A percentile compares a stretch with the other conserved stretches of the same genome.
Conservation (phyloP, 2,888 invertebrate genomes). For the Pollenia griseotomentosa region DNA sequence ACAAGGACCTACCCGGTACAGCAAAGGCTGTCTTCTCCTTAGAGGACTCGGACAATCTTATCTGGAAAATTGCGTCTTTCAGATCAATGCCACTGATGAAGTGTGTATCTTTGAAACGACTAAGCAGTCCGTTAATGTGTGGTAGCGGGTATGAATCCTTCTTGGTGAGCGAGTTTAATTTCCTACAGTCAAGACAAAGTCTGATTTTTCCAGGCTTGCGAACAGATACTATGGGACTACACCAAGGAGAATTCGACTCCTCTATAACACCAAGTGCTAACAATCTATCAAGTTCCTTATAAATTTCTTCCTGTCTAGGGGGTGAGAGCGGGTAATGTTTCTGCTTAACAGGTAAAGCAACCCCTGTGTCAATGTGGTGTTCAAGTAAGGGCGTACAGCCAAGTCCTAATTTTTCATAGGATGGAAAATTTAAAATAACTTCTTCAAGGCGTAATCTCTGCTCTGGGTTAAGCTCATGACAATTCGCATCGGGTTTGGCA, state of each 20-base stretch:
- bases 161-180: slow-evolving; percentile 55
- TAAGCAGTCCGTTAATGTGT: slow-evolving; percentile 62
- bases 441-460: slow-evolving; percentile 19
- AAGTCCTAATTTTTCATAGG: slow-evolving; percentile 30
- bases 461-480: slow-evolving; percentile 21
- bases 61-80: slow-evolving; percentile 64
- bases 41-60: slow-evolving; percentile 43
- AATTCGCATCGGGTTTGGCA: not conserved
- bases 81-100: slow-evolving; percentile 62
- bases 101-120: slow-evolving; percentile 55
- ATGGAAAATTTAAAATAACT: slow-evolving; percentile 36
- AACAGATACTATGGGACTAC: slow-evolving; percentile 43
- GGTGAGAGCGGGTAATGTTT: slow-evolving; percentile 65
- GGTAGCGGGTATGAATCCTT: slow-evolving; percentile 67
- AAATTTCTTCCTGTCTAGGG: slow-evolving; percentile 60
- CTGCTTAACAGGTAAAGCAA: slow-evolving; percentile 41
- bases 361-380: slow-evolving; percentile 47
- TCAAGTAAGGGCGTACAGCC: slow-evolving; percentile 25
- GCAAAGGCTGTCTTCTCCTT: slow-evolving; percentile 75
- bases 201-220: slow-evolving; percentile 59
- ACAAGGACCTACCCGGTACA: slow-evolving; percentile 74
- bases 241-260: slow-evolving; percentile 56
- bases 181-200: slow-evolving; percentile 64
- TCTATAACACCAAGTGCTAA: slow-evolving; percentile 59
- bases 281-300: slow-evolving; percentile 58